Conservation (phyloP, 2,113 vertebrate genomes). For the Ibidorhyncha struthersii region DNA sequence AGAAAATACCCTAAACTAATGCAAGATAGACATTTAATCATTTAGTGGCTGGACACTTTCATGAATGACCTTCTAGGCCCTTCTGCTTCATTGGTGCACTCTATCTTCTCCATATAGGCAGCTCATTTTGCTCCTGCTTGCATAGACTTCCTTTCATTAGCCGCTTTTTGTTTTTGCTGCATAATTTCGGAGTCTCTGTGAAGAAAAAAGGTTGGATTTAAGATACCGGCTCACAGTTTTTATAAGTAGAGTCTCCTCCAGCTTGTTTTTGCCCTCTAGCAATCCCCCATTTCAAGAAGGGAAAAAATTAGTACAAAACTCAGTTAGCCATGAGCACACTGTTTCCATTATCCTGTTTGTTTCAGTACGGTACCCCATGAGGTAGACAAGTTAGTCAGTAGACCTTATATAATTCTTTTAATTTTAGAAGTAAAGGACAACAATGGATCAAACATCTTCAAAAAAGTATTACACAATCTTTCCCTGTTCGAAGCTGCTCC, state of each 20-base stretch:
- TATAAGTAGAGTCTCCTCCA: neutral
- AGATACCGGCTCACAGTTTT: neutral
- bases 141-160: conserved; percentile 78
- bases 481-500: neutral
- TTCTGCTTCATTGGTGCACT: neutral
- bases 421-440: neutral
- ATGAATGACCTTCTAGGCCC: conserved; percentile 21
- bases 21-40: conserved; percentile 15
- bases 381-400: neutral
- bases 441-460: neutral
- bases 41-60: neutral
- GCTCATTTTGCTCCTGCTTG: conserved; percentile 72
- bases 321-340: neutral
- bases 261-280: neutral
- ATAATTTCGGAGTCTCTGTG: conserved; percentile 81
- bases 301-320: neutral
- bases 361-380: neutral
- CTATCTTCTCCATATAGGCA: neutral
- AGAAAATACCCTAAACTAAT: conserved; percentile 35
- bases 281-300: neutral
- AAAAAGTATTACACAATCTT: neutral
- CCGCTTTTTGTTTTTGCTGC: conserved; percentile 80
- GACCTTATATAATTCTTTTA: accelerated
- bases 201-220: neutral
- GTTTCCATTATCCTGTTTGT: neutral